Percentiles rank a stretch among this genome's conserved stretches.
phyloP scores from a whole-genome alignment of 2,113 vertebrate genomes.

The Oryzias curvinotus region DNA sequence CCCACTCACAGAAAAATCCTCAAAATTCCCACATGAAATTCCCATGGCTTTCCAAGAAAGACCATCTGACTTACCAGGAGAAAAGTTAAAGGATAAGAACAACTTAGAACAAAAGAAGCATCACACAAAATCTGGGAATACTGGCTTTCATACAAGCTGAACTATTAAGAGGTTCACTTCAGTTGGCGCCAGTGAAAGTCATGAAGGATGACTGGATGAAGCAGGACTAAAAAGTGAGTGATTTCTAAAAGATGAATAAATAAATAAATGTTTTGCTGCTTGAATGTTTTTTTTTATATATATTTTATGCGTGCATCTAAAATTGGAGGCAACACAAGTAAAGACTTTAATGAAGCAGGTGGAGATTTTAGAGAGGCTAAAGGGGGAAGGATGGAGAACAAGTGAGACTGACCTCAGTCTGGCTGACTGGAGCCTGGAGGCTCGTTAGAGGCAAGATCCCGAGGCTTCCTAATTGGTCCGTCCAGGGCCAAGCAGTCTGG shows the following conservation, averaged over 20 bases:
- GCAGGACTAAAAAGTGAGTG: background rate
- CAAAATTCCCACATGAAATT: conserved; percentile 50
- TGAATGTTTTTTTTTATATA: too few species aligned
- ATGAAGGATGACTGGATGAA: background rate
- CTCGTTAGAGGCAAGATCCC: conserved; percentile 87
- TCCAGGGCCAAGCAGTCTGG: conserved; percentile 84
- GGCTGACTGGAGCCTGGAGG: conserved; percentile 63
- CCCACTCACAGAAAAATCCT: conserved; percentile 76
- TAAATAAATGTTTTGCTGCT: background rate
- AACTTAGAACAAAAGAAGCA: conserved; percentile 21
- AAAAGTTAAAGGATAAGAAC: conserved; percentile 19
- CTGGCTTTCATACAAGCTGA: conserved; percentile 6
- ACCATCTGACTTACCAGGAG: conserved; percentile 16
- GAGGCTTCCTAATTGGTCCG: conserved; percentile 94
- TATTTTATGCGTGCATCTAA: background rate
- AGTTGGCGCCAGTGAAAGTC: background rate
- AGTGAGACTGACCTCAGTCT: conserved; percentile 43
- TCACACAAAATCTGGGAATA: conserved; percentile 23
- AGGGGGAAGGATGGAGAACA: conserved; percentile 23
- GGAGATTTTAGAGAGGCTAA: conserved; percentile 19
- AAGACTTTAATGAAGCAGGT: conserved; percentile 33
- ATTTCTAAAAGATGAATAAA: background rate
- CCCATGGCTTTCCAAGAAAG: conserved; percentile 30
- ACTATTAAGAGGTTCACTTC: conserved; percentile 22
- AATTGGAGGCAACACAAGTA: conserved; percentile 17